Conservation (phyloP, 1,140 invertebrate species). For the Ruditapes philippinarum region DNA sequence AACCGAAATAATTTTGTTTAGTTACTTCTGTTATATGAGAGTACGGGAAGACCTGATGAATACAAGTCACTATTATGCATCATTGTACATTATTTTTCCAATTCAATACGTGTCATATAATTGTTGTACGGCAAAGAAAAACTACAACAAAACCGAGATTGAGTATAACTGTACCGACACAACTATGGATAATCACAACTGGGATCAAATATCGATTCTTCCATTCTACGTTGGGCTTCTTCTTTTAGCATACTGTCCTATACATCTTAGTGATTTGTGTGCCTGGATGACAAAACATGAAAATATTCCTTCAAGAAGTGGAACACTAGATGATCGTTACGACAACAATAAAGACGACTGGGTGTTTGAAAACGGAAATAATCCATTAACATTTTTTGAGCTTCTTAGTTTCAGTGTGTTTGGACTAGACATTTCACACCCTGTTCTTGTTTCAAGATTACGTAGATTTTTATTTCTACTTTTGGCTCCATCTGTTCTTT, state of each 20-base stretch:
- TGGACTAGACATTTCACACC: background rate
- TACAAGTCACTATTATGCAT: background rate
- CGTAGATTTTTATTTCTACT: background rate
- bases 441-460: background rate
- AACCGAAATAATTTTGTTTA: background rate
- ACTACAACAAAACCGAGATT: background rate
- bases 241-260: background rate
- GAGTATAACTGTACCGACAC: background rate
- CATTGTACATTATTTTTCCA: background rate
- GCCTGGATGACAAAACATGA: slow-evolving; percentile 18
- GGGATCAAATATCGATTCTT: background rate
- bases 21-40: background rate
- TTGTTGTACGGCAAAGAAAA: background rate
- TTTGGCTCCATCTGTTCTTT: background rate
- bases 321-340: background rate
- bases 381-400: background rate
- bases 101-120: background rate
- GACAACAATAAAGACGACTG: background rate
- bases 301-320: background rate
- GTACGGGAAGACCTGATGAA: background rate
- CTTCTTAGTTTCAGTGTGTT: background rate
- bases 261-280: background rate
- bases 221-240: background rate
- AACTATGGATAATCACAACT: background rate
- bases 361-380: slow-evolving; percentile 2